phyloP scores from a whole-genome alignment of 2,888 invertebrate genomes.

The Hydroisotoma schaefferi region DNA sequence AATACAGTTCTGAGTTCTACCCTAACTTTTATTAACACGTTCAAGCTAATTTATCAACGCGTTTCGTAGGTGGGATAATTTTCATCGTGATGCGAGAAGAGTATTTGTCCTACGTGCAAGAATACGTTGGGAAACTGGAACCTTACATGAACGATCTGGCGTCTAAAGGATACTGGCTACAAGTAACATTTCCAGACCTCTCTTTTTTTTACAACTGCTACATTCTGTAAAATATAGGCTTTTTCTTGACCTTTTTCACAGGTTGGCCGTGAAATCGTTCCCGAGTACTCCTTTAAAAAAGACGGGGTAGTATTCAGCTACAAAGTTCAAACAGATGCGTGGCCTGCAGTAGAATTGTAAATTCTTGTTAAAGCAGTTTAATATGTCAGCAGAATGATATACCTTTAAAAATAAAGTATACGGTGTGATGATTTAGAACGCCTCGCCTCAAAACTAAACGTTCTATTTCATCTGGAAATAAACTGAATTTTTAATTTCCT shows the following conservation, averaged over 20 bases:
- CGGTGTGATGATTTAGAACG: too few relatives aligned
- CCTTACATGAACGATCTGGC: conserved; percentile 50
- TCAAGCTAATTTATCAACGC: background rate
- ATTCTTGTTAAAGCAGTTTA: too few relatives aligned
- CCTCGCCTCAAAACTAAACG: too few relatives aligned
- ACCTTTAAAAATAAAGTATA: too few relatives aligned
- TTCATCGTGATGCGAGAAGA: conserved; percentile 51
- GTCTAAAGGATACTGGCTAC: conserved; percentile 49
- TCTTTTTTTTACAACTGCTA: background rate
- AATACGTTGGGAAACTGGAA: conserved; percentile 50
- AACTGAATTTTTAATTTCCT: too few relatives aligned
- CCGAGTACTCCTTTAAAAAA: conserved; percentile 50
- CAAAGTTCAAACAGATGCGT: conserved; percentile 26
- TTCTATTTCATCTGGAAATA: too few relatives aligned
- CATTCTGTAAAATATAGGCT: conserved; percentile 11
- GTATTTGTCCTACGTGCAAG: conserved; percentile 49
- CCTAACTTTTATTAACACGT: background rate
- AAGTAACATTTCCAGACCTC: too few relatives aligned
- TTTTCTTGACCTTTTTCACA: conserved; percentile 24
- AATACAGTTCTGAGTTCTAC: background rate
- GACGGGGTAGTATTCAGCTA: conserved; percentile 50
- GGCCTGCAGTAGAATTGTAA: too few relatives aligned
- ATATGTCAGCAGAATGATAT: too few relatives aligned
- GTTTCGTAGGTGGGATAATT: conserved; percentile 49
- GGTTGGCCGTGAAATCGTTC: conserved; percentile 47